phyloP scores from a whole-genome alignment of 1,140 invertebrate genomes.

The Drosophila yakuba region DNA sequence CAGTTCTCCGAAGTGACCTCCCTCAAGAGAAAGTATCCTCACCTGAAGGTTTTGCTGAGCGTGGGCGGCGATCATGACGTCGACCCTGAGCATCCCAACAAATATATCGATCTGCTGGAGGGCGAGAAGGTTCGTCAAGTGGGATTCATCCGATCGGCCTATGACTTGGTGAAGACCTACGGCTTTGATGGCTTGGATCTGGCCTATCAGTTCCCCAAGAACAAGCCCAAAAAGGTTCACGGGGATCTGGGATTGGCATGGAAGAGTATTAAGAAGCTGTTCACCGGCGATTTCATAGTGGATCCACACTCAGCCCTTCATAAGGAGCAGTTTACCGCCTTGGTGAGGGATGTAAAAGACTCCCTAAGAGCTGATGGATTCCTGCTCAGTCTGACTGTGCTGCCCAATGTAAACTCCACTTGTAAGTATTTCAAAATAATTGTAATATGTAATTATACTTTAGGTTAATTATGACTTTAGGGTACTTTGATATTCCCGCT shows the following conservation, averaged over 20 bases:
- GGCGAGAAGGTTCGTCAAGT: conserved; percentile 88
- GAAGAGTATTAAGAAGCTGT: conserved; percentile 90
- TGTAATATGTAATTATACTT: no score
- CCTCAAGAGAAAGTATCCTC: conserved; percentile 89
- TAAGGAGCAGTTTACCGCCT: conserved; percentile 90
- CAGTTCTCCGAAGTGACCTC: conserved; percentile 90
- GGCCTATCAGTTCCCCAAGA: conserved; percentile 92
- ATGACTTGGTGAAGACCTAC: conserved; percentile 89
- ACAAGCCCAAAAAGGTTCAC: conserved; percentile 91
- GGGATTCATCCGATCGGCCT: conserved; percentile 90
- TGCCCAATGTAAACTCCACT: conserved; percentile 91
- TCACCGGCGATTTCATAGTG: conserved; percentile 88
- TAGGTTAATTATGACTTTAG: conserved; percentile 84
- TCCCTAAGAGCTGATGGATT: conserved; percentile 87
- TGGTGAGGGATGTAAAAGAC: conserved; percentile 90
- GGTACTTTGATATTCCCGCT: conserved; percentile 91
- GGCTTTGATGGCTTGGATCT: conserved; percentile 94
- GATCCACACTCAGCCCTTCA: conserved; percentile 91
- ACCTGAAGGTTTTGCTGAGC: conserved; percentile 90
- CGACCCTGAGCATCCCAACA: conserved; percentile 84
- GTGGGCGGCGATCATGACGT: conserved; percentile 90
- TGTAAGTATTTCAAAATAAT: conserved; percentile 85
- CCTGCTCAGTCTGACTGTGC: conserved; percentile 88
- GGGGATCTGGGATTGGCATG: conserved; percentile 88
- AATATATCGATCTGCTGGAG: conserved; percentile 86